phyloP scores from a whole-genome alignment of 2,113 vertebrate genomes.

The Onychorhynchus coronatus region DNA sequence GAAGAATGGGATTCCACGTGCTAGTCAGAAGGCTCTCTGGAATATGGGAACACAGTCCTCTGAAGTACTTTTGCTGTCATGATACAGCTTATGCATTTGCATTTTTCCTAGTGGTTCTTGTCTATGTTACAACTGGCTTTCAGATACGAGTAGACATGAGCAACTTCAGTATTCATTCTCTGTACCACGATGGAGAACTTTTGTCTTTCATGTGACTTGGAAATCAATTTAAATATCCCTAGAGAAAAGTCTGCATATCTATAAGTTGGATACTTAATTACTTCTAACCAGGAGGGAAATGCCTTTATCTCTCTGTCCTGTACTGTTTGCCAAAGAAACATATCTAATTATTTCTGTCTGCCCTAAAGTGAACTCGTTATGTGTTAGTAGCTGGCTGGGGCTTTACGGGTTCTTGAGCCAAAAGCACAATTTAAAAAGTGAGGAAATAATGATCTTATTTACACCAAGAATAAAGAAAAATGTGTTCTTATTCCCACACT shows the following conservation, averaged over 20 bases:
- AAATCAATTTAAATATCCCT: slow-evolving; percentile 64
- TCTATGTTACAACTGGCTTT: neutral
- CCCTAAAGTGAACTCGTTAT: neutral
- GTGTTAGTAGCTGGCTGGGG: neutral
- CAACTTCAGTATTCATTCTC: neutral
- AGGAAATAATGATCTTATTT: neutral
- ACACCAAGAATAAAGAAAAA: neutral
- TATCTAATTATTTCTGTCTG: slow-evolving; percentile 58
- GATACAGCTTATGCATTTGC: neutral
- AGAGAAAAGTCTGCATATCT: slow-evolving; percentile 51
- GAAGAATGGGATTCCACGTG: neutral
- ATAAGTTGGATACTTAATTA: slow-evolving; percentile 72
- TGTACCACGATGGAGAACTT: neutral
- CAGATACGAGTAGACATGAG: neutral
- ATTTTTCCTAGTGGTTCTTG: neutral
- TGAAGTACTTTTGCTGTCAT: neutral
- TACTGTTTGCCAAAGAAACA: slow-evolving; percentile 60
- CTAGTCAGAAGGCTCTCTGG: neutral
- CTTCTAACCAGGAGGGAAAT: slow-evolving; percentile 58
- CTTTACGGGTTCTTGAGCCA: neutral
- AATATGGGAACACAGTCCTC: neutral
- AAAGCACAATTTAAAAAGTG: neutral
- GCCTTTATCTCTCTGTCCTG: slow-evolving; percentile 25
- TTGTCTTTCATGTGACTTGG: slow-evolving; percentile 56
- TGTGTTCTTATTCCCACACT: neutral